phyloP scores from a whole-genome alignment of 2,797 vertebrate genomes.

The Catamblyrhynchus diadema region DNA sequence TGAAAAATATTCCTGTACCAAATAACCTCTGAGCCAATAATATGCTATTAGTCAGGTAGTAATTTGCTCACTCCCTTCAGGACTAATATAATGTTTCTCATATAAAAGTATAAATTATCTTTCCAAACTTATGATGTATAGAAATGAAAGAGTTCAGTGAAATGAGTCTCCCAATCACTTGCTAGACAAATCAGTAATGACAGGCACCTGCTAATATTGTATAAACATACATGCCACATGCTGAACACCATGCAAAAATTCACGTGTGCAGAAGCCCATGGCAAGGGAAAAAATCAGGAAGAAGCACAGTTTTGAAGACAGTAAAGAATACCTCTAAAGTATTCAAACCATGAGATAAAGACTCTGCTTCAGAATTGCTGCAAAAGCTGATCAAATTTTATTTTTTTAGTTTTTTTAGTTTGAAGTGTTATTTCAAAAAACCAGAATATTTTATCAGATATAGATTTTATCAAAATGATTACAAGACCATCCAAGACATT shows the following conservation, averaged over 20 bases:
- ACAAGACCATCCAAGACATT: not conserved
- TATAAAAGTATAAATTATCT: not conserved
- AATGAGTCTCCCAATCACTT: not conserved
- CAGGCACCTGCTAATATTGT: not conserved
- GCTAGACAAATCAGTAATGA: not conserved
- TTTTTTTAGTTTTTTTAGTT: not conserved
- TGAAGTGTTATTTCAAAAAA: not conserved
- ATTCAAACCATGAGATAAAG: not conserved
- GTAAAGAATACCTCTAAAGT: not conserved
- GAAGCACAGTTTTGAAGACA: not conserved
- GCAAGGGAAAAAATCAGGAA: not conserved
- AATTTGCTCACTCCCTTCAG: not conserved
- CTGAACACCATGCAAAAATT: not conserved
- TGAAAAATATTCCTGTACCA: not conserved
- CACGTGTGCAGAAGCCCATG: not conserved
- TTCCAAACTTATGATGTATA: not conserved
- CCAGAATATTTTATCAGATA: not conserved
- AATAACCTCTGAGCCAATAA: not conserved
- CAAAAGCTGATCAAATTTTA: not conserved
- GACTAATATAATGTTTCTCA: not conserved
- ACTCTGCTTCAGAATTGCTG: not conserved
- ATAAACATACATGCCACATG: rapidly evolving
- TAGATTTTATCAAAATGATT: not conserved
- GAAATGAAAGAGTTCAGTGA: not conserved
- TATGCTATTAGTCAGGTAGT: not conserved